Base-by-base conservation (phyloP, 2,113 vertebrate genomes). In the Ellobius talpinus region DNA sequence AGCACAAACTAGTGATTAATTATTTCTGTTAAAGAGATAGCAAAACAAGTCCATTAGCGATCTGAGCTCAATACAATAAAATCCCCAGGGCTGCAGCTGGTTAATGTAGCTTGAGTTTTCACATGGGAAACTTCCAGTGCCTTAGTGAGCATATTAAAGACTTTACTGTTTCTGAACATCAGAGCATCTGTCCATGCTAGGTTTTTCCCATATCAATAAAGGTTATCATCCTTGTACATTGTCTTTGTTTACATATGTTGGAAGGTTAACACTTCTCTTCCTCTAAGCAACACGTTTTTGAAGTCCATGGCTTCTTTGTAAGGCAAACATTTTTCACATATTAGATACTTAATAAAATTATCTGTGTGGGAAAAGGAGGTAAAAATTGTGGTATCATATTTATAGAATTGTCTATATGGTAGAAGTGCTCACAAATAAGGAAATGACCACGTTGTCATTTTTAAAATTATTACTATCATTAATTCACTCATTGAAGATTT, bases 271-370 rank as follows among this genome's bases (percentile, higher is more conserved):
- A 90, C 50, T 84, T 91, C 0, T 79, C 26, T 91, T 74, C 14
- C 89, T 96, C 55, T 95, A 16, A 89, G 29, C 24, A 90, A 52
- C 16, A 89, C 8, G 11, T 50, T 76, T 96, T 95, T 77, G n/a
- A 77, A 94, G 78, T 31, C 82, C 8, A 87, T 21, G 31, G 12
- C 0, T 58, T 92, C n/a, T 82, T 89, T 63, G 1, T 55, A 5
- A 76, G 23, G 52, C 86, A 95, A 93, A 12, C n/a, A 95, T 2
- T 77, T 97, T 91, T 73, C 1, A 66, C 26, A 95, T 81, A 91
- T 76, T 79, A 91, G 45, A 8, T 61, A 26, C 86, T 93, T 88
- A 92, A 88, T 82, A 94, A 91, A 95, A 85, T 21, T 79, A 84
- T 50, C n/a, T 42, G 10, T 74, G 31, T 61, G 24, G 31, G 17